These are phyloP conservation scores for Enteromius argenteus DNA, from an alignment of 2,797 vertebrate species.

Conservation along the genomic window DNA sequence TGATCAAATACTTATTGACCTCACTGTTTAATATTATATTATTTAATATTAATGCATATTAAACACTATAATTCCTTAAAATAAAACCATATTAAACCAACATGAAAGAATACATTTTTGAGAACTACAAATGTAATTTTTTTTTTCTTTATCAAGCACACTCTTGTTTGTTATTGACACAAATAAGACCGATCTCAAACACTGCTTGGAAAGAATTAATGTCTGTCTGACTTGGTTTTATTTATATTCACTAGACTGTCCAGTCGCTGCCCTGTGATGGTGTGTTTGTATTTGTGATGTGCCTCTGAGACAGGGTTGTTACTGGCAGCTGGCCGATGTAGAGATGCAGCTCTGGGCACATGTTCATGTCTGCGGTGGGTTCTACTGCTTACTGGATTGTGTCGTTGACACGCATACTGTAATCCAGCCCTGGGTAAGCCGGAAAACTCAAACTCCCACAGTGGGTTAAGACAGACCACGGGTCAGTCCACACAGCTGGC, in stretches of 20 bases:
- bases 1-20: too few species aligned
- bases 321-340: conserved; percentile 31
- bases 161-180: background rate
- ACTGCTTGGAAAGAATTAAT: background rate
- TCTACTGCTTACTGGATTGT: conserved; percentile 48
- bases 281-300: conserved; percentile 44
- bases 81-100: background rate
- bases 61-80: too few species aligned
- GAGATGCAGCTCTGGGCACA: conserved; percentile 47
- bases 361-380: conserved; percentile 51
- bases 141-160: background rate
- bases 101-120: background rate
- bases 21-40: too few species aligned
- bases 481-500: conserved; percentile 23
- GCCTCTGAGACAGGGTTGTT: conserved; percentile 28
- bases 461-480: background rate
- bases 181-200: background rate
- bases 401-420: conserved; percentile 54
- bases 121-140: background rate
- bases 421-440: conserved; percentile 41
- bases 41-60: too few species aligned
- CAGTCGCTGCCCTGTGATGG: conserved; percentile 44
- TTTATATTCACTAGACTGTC: conserved; percentile 52
- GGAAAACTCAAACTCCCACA: conserved; percentile 5
- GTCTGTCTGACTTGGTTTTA: conserved; percentile 20